Evolutionary conservation across 1,140 invertebrate species (phyloP).

Genomic region (Musca vetustissima): DNA sequence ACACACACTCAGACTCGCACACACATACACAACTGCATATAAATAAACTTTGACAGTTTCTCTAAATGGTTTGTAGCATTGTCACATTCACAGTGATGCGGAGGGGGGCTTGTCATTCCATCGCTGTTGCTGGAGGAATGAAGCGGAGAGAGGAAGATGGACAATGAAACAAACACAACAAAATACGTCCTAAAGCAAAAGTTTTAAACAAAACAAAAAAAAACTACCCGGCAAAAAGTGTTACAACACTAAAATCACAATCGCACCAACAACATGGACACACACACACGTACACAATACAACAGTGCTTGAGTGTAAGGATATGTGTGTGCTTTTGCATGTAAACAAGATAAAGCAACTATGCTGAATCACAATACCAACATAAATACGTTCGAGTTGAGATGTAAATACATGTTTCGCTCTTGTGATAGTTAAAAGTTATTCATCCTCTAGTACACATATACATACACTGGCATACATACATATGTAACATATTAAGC

Average conservation of each 20-base stretch:
- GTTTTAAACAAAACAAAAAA: conserved; percentile 8
- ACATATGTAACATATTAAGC: not conserved
- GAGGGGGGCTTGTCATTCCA: not conserved
- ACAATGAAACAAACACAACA: conserved; percentile 9
- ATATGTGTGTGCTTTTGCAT: not conserved
- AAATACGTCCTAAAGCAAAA: conserved; percentile 19
- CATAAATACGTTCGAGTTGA: not conserved
- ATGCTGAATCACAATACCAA: not conserved
- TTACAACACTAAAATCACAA: too few relatives aligned
- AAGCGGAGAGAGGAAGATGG: not conserved
- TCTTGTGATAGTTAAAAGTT: conserved; percentile 7
- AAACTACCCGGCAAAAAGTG: too few relatives aligned
- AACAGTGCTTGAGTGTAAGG: too few relatives aligned
- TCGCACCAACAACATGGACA: not conserved
- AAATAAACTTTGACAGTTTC: conserved; percentile 10
- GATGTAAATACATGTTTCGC: conserved; percentile 4
- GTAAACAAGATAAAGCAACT: not conserved
- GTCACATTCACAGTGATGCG: not conserved
- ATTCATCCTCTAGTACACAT: not conserved
- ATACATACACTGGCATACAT: too few relatives aligned
- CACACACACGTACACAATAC: not conserved
- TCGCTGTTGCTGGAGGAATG: conserved; percentile 1
- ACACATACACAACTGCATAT: too few relatives aligned
- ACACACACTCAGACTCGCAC: too few relatives aligned
- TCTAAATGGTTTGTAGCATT: conserved; percentile 11